Evolutionary conservation across 2,888 invertebrate species (phyloP), one percentile per base, ranked within the genome.

Genomic region (Encarsia formosa): DNA sequence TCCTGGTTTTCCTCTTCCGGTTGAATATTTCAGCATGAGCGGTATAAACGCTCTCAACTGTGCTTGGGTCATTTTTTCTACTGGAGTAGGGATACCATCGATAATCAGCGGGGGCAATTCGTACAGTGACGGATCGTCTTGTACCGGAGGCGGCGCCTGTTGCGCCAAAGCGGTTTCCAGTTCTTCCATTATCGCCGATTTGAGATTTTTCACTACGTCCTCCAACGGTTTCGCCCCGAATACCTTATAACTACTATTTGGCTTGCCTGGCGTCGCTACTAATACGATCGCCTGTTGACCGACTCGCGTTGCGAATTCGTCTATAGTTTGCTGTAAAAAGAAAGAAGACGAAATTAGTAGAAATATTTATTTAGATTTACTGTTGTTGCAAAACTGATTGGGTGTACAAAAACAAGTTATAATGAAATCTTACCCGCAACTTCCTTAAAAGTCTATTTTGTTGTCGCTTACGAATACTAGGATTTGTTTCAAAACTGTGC

Each of bases 61-160:
- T 48, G 96, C 96, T 79, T 96, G 95, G 34, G 96, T 97, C 97
- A 97, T 97, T 81, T 97, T 97, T 78, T 97, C 96, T 1, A 97
- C 95, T 15, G 96, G 95, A 55, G 96, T 97, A 59, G 96, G 96
- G 73, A 96, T 97, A 59, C 96, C 96, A 77, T 97, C 96, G 67
- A 97, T 93, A 67, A 95, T 93, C 60, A 97, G 81, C 39, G 95
- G 94, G 57, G 97, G 97, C 74, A 97, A 78, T 79, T 96, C 96
- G 76, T 96, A 95, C 51, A 96, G 81, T 60, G 91, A 87, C 4
- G 95, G 91, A 78, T 93, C 95, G 68, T 96, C 95, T 68, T 84
- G 86, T 38, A 84, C 81, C 63, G 87, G 86, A 15, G 88, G 88
- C 65, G 95, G 92, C 54, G 90, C 88, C 76, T 96, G 95, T 68